These are phyloP conservation scores for Syngnathus floridae DNA, from an alignment of 2,113 vertebrate species.

Conservation along the genomic window DNA sequence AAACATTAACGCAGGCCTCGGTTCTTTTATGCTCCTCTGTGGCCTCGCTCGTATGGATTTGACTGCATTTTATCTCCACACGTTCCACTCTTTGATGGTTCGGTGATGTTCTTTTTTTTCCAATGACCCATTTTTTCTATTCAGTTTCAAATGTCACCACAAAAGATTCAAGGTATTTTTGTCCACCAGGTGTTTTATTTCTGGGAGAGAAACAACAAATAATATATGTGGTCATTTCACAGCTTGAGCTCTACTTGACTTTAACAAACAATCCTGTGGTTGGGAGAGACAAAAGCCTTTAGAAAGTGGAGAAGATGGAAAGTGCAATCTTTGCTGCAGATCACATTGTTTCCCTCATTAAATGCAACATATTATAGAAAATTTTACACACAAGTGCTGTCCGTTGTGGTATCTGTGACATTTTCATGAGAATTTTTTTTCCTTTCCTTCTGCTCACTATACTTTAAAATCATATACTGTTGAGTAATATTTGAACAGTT, in stretches of 20 bases:
- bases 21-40: constrained; percentile 3
- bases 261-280: neutral
- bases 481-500: too few species aligned
- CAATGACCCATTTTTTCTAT: neutral
- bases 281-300: neutral
- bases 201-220: neutral
- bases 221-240: neutral
- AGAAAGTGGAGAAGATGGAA: neutral
- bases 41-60: constrained; percentile 11
- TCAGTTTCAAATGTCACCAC: neutral
- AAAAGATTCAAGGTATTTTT: neutral
- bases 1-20: constrained; percentile 11
- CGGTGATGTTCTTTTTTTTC: constrained; percentile 26
- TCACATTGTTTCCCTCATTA: neutral
- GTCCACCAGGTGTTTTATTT: neutral
- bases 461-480: too few species aligned
- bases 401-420: too few species aligned
- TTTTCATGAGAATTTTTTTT: too few species aligned
- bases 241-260: neutral
- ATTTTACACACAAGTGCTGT: too few species aligned
- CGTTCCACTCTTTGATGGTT: constrained; percentile 11
- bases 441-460: too few species aligned
- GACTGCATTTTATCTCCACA: constrained; percentile 19
- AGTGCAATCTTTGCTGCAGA: neutral
- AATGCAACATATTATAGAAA: neutral